Percentiles rank a stretch among this genome's conserved stretches.
Conservation (phyloP, 2,797 vertebrate species). For the Lemur catta region DNA sequence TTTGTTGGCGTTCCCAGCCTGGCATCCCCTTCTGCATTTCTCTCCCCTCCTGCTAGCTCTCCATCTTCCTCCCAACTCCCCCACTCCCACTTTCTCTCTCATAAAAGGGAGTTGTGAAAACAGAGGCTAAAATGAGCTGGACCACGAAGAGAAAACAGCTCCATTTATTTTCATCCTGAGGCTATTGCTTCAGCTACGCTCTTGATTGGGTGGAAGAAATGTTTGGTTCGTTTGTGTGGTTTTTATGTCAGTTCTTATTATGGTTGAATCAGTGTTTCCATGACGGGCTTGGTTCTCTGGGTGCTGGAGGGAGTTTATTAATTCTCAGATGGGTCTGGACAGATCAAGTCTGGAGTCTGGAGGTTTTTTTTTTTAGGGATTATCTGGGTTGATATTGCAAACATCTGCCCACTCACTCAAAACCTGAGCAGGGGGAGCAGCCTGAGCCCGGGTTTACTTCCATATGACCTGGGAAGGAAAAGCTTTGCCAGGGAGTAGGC, state of each 20-base stretch:
- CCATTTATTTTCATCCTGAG: background rate
- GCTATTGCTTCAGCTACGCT: background rate
- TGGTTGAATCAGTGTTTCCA: conserved; percentile 70
- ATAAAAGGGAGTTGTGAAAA: background rate
- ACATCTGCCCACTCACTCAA: background rate
- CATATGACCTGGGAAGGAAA: background rate
- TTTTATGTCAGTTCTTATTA: conserved; percentile 59
- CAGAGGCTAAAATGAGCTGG: conserved; percentile 6
- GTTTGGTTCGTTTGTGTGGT: conserved; percentile 56
- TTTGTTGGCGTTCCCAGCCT: background rate
- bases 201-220: conserved; percentile 18
- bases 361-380: background rate
- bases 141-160: background rate
- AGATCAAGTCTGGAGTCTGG: conserved; percentile 13
- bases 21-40: background rate
- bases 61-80: background rate
- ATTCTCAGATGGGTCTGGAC: conserved; percentile 17
- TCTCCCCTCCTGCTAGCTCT: background rate
- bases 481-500: background rate
- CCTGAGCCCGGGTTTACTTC: background rate
- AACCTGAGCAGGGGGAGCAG: background rate
- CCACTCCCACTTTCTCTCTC: background rate
- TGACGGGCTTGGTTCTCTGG: conserved; percentile 41
- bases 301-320: conserved; percentile 14
- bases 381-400: background rate